Conservation (phyloP, 2,797 vertebrate species). For the Ctenosaura bakeri region DNA sequence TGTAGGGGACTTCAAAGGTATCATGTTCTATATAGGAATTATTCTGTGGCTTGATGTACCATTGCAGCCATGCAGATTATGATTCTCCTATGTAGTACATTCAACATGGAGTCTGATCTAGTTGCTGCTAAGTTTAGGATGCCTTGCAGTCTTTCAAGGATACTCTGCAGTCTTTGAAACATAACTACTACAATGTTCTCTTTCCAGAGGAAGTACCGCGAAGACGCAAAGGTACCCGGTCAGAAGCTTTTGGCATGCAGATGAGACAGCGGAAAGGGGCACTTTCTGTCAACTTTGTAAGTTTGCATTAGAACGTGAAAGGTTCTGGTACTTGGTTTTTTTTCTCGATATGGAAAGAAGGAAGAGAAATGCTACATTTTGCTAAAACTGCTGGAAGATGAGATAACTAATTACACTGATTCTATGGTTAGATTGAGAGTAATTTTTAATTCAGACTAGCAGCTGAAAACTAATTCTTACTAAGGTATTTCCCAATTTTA, state of each 20-base stretch:
- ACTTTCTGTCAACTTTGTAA: constrained; percentile 97
- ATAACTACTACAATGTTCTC: constrained; percentile 45
- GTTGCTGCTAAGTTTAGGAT: not conserved
- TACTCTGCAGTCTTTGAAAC: not conserved
- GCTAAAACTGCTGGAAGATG: constrained; percentile 11
- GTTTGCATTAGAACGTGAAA: constrained; percentile 72
- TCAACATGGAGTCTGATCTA: not conserved
- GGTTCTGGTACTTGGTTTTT: not conserved
- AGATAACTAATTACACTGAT: not conserved
- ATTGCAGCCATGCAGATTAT: not conserved
- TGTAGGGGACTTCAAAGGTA: not conserved
- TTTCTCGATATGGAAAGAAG: not conserved
- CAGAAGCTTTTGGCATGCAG: constrained; percentile 95
- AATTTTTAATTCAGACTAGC: not conserved
- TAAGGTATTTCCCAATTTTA: not conserved
- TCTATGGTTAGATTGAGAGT: not conserved
- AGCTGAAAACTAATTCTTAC: not conserved
- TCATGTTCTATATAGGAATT: not conserved
- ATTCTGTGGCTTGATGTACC: not conserved
- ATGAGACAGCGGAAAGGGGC: constrained; percentile 97
- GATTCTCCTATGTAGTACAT: not conserved
- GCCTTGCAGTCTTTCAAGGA: not conserved
- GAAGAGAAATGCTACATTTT: not conserved
- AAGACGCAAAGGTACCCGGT: constrained; percentile 91
- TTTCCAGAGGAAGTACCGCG: constrained; percentile 90